Conservation (phyloP, 1,140 invertebrate genomes). For the Dryas iulia region DNA sequence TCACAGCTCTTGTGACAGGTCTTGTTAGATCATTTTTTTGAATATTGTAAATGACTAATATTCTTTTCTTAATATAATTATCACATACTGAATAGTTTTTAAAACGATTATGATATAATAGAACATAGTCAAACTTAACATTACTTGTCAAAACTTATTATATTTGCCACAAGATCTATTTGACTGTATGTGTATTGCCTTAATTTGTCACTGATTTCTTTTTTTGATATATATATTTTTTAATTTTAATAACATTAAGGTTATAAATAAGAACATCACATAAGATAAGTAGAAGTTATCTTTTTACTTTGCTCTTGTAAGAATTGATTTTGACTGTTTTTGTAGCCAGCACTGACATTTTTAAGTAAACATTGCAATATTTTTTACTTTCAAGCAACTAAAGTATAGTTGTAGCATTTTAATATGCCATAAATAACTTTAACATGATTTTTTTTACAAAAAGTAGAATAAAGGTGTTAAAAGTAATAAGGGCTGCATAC, state of each 20-base stretch:
- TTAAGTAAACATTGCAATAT: not conserved
- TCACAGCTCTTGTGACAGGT: not conserved
- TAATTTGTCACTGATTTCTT: not conserved
- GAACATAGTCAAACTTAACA: not conserved
- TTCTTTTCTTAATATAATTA: not conserved
- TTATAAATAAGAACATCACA: not conserved
- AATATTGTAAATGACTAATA: not conserved
- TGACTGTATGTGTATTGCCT: not conserved
- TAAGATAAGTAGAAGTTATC: not conserved
- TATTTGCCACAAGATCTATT: not conserved
- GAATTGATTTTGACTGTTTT: not conserved
- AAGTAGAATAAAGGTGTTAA: not conserved
- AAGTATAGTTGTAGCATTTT: not conserved
- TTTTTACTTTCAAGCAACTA: not conserved
- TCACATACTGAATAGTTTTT: not conserved
- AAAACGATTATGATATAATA: not conserved
- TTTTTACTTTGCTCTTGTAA: not conserved
- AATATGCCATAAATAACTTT: not conserved
- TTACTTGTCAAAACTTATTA: not conserved
- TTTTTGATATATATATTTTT: not conserved
- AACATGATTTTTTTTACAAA: not conserved
- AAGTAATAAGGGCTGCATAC: not conserved
- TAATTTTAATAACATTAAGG: not conserved
- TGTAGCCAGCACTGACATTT: not conserved
- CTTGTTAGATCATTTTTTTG: not conserved